Evolutionary conservation across 2,888 invertebrate species (phyloP).

Genomic region (Didymodactylos carnosus): DNA sequence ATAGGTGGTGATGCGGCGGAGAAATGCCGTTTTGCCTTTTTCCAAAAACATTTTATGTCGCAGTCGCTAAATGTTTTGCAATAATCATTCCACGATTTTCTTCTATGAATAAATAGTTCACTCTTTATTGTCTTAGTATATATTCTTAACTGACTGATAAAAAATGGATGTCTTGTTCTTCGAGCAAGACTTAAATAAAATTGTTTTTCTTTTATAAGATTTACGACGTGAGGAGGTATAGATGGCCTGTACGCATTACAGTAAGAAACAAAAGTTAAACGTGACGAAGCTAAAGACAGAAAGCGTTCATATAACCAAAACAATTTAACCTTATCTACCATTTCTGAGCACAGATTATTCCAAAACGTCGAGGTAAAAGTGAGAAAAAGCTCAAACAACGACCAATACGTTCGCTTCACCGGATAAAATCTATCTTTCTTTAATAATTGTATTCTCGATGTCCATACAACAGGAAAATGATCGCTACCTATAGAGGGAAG

Average conservation of each 20-base stretch:
- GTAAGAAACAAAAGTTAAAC: background rate
- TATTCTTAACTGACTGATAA: background rate
- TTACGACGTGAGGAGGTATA: background rate
- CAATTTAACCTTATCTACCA: background rate
- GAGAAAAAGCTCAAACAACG: background rate
- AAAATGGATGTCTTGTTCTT: background rate
- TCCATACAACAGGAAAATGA: no score
- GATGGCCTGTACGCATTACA: background rate
- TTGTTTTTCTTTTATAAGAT: background rate
- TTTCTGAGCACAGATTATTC: background rate
- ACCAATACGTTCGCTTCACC: background rate
- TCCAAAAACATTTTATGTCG: background rate
- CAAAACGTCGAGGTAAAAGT: background rate
- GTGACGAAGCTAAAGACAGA: background rate
- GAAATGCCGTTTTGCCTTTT: background rate
- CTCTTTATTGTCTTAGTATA: background rate
- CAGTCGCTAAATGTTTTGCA: background rate
- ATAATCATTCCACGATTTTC: background rate
- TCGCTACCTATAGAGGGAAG: no score
- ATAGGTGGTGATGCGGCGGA: background rate
- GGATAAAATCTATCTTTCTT: background rate
- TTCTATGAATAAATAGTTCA: background rate
- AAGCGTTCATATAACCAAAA: background rate
- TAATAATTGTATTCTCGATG: no score
- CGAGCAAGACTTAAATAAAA: background rate